phyloP scores from a whole-genome alignment of 2,113 vertebrate species.

The Amphilophus citrinellus region DNA sequence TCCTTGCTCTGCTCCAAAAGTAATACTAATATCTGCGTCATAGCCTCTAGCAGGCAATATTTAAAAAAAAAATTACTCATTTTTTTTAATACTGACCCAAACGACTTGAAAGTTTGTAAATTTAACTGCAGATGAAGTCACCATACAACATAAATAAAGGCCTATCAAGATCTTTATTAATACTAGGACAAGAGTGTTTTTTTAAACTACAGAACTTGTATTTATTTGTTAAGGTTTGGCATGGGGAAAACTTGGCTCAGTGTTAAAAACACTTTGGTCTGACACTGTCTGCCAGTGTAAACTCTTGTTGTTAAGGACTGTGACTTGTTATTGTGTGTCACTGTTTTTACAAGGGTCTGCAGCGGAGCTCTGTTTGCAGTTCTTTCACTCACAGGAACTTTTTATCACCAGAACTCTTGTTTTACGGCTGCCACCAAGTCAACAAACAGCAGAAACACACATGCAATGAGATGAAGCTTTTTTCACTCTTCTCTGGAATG shows the following conservation, averaged over 20 bases:
- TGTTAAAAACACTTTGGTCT: background rate
- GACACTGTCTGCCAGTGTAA: background rate
- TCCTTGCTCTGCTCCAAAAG: background rate
- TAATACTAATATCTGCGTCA: background rate
- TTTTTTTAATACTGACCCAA: no score
- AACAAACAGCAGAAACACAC: conserved; percentile 44
- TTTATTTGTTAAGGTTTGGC: background rate
- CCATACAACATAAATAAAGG: no score
- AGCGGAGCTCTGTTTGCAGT: conserved; percentile 15
- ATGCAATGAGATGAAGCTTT: conserved; percentile 15
- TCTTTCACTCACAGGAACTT: conserved; percentile 17
- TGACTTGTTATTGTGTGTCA: background rate
- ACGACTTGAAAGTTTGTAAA: no score
- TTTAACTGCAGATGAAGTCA: no score
- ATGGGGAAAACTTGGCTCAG: background rate
- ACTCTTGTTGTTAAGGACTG: background rate
- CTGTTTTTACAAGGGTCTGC: conserved; percentile 11
- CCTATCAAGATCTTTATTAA: no score
- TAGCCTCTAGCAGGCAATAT: no score
- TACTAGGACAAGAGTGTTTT: background rate
- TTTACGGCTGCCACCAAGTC: conserved; percentile 35
- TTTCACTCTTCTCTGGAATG: conserved; percentile 53
- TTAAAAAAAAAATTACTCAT: no score
- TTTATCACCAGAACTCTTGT: conserved; percentile 40
- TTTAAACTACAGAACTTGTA: background rate